phyloP scores from a whole-genome alignment of 2,888 invertebrate species.

The Achlya flavicornis region DNA sequence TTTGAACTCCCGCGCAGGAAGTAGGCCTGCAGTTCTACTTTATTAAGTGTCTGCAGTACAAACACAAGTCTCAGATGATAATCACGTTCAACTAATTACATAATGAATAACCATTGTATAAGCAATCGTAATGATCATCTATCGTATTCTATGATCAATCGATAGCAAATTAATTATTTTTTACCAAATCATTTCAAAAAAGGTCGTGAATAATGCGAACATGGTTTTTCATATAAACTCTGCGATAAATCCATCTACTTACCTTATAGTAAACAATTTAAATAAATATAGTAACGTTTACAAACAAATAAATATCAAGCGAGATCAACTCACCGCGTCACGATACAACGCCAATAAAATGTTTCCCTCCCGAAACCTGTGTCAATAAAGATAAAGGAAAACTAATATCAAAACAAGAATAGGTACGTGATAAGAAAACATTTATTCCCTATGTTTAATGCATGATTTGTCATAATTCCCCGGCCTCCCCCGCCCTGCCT shows the following conservation, averaged over 20 bases:
- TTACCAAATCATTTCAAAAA: too few species aligned
- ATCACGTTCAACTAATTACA: too few species aligned
- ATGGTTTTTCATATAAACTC: not conserved
- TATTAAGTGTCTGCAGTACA: too few species aligned
- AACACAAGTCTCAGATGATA: too few species aligned
- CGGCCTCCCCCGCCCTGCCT: slow-evolving; percentile 70
- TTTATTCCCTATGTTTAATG: slow-evolving; percentile 84
- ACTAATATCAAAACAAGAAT: slow-evolving; percentile 83
- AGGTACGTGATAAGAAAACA: slow-evolving; percentile 84
- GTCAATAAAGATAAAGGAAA: slow-evolving; percentile 84
- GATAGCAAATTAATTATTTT: too few species aligned
- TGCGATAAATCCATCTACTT: not conserved
- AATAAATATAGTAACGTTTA: slow-evolving; percentile 1
- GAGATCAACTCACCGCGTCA: slow-evolving; percentile 56
- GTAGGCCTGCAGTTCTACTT: too few species aligned
- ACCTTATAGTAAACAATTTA: not conserved
- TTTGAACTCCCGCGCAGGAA: not conserved
- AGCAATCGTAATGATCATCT: too few species aligned
- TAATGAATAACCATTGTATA: too few species aligned
- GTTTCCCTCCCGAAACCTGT: slow-evolving; percentile 77
- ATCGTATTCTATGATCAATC: too few species aligned
- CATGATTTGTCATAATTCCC: slow-evolving; percentile 84
- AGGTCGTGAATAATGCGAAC: too few species aligned
- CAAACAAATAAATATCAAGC: slow-evolving; percentile 14
- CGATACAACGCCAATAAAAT: slow-evolving; percentile 69